Conservation (phyloP, 2,113 vertebrate species). For the Hydrolagus affinis region DNA sequence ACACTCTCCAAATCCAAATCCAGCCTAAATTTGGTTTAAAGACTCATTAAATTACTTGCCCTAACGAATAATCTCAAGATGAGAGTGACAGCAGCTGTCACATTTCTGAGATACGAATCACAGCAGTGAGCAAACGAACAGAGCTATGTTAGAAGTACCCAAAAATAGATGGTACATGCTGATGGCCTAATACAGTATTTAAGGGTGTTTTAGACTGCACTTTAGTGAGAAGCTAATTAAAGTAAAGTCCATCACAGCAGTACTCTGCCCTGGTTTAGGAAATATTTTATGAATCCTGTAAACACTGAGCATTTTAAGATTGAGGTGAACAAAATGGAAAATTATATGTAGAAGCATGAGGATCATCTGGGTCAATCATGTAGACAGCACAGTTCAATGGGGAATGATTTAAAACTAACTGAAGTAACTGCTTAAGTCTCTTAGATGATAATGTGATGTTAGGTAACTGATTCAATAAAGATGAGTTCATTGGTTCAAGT, state of each 20-base stretch:
- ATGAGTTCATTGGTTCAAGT: not conserved
- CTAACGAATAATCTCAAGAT: too few species aligned
- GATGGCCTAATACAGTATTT: not conserved
- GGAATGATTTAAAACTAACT: not conserved
- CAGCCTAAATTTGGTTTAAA: too few species aligned
- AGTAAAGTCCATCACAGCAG: not conserved
- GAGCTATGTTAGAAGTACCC: not conserved
- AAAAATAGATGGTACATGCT: not conserved
- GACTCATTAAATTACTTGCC: too few species aligned
- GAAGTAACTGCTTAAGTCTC: not conserved
- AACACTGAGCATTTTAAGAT: slow-evolving; percentile 15
- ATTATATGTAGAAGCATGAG: not conserved
- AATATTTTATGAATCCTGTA: not conserved
- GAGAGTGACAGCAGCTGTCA: not conserved
- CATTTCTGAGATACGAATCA: not conserved
- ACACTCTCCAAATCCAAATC: too few species aligned
- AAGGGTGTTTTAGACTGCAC: not conserved
- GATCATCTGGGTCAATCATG: not conserved
- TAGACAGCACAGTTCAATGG: not conserved
- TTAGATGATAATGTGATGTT: not conserved
- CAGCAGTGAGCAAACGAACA: not conserved
- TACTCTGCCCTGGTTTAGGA: not conserved
- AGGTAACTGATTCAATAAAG: not conserved
- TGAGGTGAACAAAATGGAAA: not conserved
- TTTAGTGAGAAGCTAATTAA: not conserved